phyloP scores from a whole-genome alignment of 2,797 vertebrate genomes.

The Catostomus latipinnis region DNA sequence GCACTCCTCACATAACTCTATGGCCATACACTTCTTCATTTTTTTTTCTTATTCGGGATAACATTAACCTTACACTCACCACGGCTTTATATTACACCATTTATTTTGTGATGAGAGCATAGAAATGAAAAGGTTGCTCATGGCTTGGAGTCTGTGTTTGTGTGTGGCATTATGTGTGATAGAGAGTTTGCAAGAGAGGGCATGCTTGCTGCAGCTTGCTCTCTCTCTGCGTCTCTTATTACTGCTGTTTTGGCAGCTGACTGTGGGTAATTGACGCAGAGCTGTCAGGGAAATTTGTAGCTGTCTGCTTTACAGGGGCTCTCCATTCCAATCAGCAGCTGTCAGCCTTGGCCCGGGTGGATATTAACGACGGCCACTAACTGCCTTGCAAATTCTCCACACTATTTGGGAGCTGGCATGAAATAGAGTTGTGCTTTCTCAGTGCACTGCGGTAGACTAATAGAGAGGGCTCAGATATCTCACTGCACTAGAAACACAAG shows the following conservation, averaged over 20 bases:
- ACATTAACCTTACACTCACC: conserved; percentile 38
- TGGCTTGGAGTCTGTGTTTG: conserved; percentile 17
- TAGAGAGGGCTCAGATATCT: conserved; percentile 75
- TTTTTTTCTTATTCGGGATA: neutral
- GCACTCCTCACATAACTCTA: conserved; percentile 2
- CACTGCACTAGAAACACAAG: conserved; percentile 62
- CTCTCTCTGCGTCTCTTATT: conserved; percentile 72
- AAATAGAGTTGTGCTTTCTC: conserved; percentile 77
- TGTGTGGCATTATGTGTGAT: conserved; percentile 56
- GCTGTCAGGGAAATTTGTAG: conserved; percentile 83
- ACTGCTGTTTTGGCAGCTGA: conserved; percentile 82
- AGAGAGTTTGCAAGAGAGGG: conserved; percentile 56
- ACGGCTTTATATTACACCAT: conserved; percentile 10
- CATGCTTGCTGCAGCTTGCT: conserved; percentile 56
- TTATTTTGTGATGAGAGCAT: conserved; percentile 20
- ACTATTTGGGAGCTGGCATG: conserved; percentile 77
- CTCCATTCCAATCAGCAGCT: conserved; percentile 81
- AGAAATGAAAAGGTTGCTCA: conserved; percentile 16
- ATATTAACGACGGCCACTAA: conserved; percentile 84
- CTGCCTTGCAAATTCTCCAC: conserved; percentile 78
- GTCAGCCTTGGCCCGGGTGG: conserved; percentile 72
- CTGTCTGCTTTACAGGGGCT: conserved; percentile 76
- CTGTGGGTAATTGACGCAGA: conserved; percentile 77
- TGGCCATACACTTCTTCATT: neutral
- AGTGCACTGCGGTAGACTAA: conserved; percentile 71